Evolutionary conservation across 2,797 vertebrate genomes (phyloP).

Genomic region (Eremophila alpestris): DNA sequence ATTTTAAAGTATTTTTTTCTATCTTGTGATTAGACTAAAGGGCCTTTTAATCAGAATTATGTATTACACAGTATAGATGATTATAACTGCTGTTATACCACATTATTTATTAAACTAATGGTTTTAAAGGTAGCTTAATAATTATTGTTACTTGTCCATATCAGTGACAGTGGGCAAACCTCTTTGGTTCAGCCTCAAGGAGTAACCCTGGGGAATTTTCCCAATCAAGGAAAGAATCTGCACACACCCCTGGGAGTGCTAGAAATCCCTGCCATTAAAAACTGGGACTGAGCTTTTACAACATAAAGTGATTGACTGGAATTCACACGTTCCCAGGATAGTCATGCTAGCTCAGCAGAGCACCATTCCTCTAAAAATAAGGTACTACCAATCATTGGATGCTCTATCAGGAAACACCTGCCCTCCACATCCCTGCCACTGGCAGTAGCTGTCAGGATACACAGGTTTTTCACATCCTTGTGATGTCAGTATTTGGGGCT

Average conservation of each 20-base stretch:
- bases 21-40: background rate
- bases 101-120: background rate
- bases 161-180: background rate
- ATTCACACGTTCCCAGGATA: background rate
- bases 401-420: background rate
- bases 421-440: background rate
- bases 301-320: background rate
- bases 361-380: background rate
- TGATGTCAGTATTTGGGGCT: background rate
- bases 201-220: fast-evolving
- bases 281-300: background rate
- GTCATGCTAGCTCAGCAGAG: background rate
- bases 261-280: background rate
- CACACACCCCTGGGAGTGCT: background rate
- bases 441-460: background rate
- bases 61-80: background rate
- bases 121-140: background rate
- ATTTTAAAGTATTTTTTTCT: background rate
- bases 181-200: background rate
- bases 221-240: background rate
- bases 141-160: background rate
- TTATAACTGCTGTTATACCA: background rate
- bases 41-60: background rate
- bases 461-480: background rate
- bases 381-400: background rate